These are phyloP conservation scores for Xestia xanthographa DNA, from an alignment of 2,888 invertebrate species.

Conservation along the genomic window DNA sequence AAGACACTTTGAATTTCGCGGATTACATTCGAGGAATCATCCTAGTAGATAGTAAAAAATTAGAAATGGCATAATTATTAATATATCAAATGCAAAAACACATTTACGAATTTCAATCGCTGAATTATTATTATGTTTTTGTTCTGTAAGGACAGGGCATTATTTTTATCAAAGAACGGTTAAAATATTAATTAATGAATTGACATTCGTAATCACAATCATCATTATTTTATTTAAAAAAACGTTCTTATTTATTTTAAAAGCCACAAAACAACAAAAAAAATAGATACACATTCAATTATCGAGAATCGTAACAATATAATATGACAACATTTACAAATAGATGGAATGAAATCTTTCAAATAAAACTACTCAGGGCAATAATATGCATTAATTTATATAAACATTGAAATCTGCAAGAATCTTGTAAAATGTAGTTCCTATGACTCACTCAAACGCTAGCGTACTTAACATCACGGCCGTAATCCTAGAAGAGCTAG, in stretches of 20 bases:
- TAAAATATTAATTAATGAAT: not conserved
- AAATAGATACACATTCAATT: conserved; percentile 4
- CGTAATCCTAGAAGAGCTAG: not conserved
- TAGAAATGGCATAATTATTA: not conserved
- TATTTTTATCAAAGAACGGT: not conserved
- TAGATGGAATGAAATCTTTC: conserved; percentile 39
- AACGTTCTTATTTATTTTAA: not conserved
- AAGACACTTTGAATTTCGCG: not conserved
- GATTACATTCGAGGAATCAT: not conserved
- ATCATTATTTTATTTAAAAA: not conserved
- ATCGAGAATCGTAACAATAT: conserved; percentile 40
- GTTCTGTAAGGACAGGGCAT: not conserved
- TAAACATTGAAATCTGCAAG: not conserved
- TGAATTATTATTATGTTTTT: not conserved
- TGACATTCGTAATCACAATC: not conserved
- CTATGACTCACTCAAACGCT: not conserved
- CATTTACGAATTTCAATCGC: not conserved
- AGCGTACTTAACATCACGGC: not conserved
- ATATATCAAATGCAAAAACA: conserved; percentile 3
- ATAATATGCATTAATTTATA: not conserved
- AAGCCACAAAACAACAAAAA: not conserved
- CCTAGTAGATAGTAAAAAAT: not conserved
- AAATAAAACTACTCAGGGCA: conserved; percentile 19
- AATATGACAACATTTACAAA: conserved; percentile 32
- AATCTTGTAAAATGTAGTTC: not conserved